These are phyloP conservation scores for Boulengerochromis microlepis DNA, from an alignment of 2,113 vertebrate species.

Conservation along the genomic window DNA sequence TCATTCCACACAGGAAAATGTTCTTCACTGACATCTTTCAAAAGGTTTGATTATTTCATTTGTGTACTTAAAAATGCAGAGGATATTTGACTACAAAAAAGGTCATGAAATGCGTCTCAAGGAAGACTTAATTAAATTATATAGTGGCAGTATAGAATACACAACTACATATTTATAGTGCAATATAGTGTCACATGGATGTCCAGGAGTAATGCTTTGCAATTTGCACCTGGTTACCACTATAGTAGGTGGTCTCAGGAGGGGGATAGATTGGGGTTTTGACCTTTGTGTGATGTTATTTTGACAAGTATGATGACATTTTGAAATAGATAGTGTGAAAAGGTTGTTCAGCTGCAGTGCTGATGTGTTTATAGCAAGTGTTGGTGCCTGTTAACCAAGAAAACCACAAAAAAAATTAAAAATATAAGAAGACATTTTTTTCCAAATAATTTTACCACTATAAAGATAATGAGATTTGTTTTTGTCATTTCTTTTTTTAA, in stretches of 20 bases:
- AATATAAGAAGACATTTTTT: background rate
- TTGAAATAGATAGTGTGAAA: slow-evolving; percentile 61
- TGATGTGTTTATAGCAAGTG: slow-evolving; percentile 8
- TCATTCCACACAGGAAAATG: background rate
- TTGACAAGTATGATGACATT: slow-evolving; percentile 72
- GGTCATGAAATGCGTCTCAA: background rate
- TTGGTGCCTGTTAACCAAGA: background rate
- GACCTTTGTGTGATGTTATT: slow-evolving; percentile 68
- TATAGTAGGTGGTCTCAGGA: slow-evolving; percentile 44
- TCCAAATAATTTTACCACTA: background rate
- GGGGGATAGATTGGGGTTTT: slow-evolving; percentile 63
- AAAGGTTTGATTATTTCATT: background rate
- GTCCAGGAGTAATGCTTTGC: slow-evolving; percentile 40
- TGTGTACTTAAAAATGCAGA: background rate
- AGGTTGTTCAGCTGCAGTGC: slow-evolving; percentile 40
- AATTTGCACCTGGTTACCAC: slow-evolving; percentile 53
- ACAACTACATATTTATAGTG: background rate
- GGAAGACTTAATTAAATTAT: background rate
- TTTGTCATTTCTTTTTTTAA: background rate
- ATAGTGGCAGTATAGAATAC: background rate
- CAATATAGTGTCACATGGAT: background rate
- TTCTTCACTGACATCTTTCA: background rate
- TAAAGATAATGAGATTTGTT: background rate
- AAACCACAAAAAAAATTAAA: background rate
- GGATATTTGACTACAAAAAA: background rate